Conservation (phyloP, 2,797 vertebrate species). For the Hydrocynus forskahlii region DNA sequence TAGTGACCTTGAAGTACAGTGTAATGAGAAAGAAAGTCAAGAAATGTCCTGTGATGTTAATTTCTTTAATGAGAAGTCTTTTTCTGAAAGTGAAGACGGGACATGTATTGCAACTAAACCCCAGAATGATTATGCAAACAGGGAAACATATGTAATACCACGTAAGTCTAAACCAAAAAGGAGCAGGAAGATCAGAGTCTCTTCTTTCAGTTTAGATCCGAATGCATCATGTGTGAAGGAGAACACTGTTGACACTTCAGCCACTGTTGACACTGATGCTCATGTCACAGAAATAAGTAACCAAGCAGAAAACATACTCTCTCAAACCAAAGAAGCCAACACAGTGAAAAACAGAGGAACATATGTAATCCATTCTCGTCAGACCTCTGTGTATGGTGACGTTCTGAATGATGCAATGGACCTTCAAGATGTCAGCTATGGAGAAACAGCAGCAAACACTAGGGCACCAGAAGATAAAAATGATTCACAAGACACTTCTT, state of each 20-base stretch:
- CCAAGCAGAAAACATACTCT: conserved; percentile 2
- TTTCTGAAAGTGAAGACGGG: conserved; percentile 35
- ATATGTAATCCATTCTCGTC: conserved; percentile 59
- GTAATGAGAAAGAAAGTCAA: conserved; percentile 16
- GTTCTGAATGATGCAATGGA: conserved; percentile 15
- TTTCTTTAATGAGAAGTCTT: background rate
- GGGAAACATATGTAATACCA: conserved; percentile 48
- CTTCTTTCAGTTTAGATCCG: background rate
- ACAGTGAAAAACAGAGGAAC: conserved; percentile 63
- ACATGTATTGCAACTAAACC: background rate
- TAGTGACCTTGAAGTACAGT: conserved; percentile 43
- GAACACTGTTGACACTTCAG: background rate
- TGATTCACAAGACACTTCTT: background rate
- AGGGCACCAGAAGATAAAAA: background rate
- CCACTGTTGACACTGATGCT: background rate
- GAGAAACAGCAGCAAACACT: conserved; percentile 6
- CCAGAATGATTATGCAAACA: conserved; percentile 27
- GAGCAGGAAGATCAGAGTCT: conserved; percentile 24
- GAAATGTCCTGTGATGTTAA: conserved; percentile 17
- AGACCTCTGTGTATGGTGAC: conserved; percentile 2
- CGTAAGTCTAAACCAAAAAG: conserved; percentile 21
- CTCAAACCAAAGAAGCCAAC: conserved; percentile 1
- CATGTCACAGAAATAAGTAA: background rate
- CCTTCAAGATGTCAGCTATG: conserved; percentile 10
- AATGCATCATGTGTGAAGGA: background rate